Evolutionary conservation across 2,888 invertebrate species (phyloP).

Genomic region (Lasioglossum morio): DNA sequence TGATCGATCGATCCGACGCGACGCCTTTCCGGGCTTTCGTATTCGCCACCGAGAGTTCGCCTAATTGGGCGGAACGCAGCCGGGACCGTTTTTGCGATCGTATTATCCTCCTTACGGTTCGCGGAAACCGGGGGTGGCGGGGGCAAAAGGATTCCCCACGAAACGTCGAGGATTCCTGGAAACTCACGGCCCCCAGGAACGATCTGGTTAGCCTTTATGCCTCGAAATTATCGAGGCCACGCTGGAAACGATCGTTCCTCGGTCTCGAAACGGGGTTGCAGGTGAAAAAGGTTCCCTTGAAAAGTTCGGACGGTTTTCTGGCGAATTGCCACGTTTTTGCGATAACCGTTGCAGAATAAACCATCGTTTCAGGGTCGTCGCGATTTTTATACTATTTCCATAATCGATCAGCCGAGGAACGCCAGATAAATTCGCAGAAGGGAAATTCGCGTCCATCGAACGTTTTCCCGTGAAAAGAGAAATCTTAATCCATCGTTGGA

Average conservation of each 20-base stretch:
- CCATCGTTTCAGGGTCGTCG: neutral
- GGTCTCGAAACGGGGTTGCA: neutral
- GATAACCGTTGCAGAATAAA: neutral
- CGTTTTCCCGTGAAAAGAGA: constrained; percentile 14
- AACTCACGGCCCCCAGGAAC: constrained; percentile 20
- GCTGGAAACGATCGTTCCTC: constrained; percentile 6
- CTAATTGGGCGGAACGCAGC: constrained; percentile 60
- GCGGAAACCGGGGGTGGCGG: constrained; percentile 7
- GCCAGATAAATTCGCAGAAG: neutral
- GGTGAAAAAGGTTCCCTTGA: neutral
- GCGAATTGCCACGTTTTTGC: neutral
- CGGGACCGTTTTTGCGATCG: constrained; percentile 40
- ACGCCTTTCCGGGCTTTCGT: constrained; percentile 17
- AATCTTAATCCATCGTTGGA: constrained; percentile 55
- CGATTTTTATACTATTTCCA: neutral
- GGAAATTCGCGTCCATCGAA: neutral
- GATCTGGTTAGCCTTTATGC: constrained; percentile 51
- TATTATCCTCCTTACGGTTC: constrained; percentile 52
- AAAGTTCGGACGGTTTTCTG: neutral
- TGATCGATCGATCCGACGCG: constrained; percentile 73
- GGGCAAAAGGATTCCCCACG: constrained; percentile 14
- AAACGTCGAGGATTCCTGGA: constrained; percentile 46
- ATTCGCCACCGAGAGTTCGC: constrained; percentile 1
- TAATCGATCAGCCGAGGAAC: neutral
- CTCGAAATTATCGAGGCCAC: constrained; percentile 48